Evolutionary conservation across 1,140 invertebrate genomes (phyloP), one percentile per base, ranked within the genome.

Genomic region (Argopecten irradians): DNA sequence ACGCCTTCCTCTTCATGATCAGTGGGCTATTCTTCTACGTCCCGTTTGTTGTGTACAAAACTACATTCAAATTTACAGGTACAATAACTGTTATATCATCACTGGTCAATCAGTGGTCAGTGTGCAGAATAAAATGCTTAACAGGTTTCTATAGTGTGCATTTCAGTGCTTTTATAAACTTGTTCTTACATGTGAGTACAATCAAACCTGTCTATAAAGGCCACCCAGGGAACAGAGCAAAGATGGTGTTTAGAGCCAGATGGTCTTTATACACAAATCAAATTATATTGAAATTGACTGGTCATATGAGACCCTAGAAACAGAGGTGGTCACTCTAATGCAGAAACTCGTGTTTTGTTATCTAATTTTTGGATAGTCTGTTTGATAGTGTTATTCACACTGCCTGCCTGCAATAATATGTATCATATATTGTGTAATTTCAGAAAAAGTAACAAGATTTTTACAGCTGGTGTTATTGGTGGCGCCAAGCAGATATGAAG

Each of bases 1-100:
- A 98, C 92, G 97, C 98, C 0, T 93, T 98, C 3, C 94, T 96
- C 0, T 98, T 98, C 93, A 97, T 98, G 32, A 88, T 97, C 0
- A 90, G 97, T 34, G 98, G 98, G 2, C 94, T 97, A 19, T 86
- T 96, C 0, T 96, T 98, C 33, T 98, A 98, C 94, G 97, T 97
- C 46, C 96, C 97, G 34, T 98, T 97, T 93, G 97, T 98, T 34
- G 97, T 97, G 93, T 97, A 97, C 90, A 97, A 97, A 93, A 88
- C 95, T 32, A 85, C 89, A 19, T 84, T 95, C 13, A 85, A 86
- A 43, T 86, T 90, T 96, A 96, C 92, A 96, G 91, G 96, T 95
- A 91, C n/a, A 34, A 34, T 43, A 34, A 41, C 13, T 83, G 19
- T 16, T 85, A 39, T 41, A 16, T 16, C 34, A 14, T 19, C 39